Conservation (phyloP, 2,888 invertebrate species). For the Amphipyra tragopoginis region DNA sequence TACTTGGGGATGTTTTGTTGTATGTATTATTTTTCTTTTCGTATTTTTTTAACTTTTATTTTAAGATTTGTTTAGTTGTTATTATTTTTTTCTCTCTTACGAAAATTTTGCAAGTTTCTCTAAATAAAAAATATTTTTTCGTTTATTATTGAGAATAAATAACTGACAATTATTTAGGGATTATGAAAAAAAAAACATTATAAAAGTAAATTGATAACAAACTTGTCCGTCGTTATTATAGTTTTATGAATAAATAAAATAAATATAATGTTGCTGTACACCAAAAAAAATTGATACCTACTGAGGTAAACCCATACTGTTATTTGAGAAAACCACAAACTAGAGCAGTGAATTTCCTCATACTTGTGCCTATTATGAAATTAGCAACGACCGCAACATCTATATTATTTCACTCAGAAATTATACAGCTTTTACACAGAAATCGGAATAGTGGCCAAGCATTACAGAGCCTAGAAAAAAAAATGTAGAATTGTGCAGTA, state of each 20-base stretch:
- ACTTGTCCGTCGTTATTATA: too few relatives aligned
- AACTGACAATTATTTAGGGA: too few relatives aligned
- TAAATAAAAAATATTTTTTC: neutral
- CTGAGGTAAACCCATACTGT: conserved; percentile 33
- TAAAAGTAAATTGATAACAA: too few relatives aligned
- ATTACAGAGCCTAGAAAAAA: too few relatives aligned
- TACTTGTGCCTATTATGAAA: conserved; percentile 29
- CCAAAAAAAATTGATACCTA: too few relatives aligned
- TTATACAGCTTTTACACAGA: neutral
- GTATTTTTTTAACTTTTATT: conserved; percentile 23
- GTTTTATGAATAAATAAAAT: too few relatives aligned
- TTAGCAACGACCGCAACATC: conserved; percentile 30
- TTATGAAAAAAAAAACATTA: too few relatives aligned
- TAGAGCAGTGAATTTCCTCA: conserved; percentile 46
- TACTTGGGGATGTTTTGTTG: conserved; percentile 82
- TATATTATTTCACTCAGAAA: conserved; percentile 1
- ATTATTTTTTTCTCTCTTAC: neutral
- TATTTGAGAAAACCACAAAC: conserved; percentile 57
- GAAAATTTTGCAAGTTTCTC: too few relatives aligned
- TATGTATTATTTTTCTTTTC: conserved; percentile 70
- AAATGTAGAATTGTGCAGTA: too few relatives aligned
- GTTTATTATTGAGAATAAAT: neutral
- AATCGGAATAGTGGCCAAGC: too few relatives aligned
- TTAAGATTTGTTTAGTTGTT: conserved; percentile 6
- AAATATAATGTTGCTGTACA: too few relatives aligned